These are phyloP conservation scores for Drosophila pectinifera DNA, from an alignment of 1,140 invertebrate species.

Conservation along the genomic window DNA sequence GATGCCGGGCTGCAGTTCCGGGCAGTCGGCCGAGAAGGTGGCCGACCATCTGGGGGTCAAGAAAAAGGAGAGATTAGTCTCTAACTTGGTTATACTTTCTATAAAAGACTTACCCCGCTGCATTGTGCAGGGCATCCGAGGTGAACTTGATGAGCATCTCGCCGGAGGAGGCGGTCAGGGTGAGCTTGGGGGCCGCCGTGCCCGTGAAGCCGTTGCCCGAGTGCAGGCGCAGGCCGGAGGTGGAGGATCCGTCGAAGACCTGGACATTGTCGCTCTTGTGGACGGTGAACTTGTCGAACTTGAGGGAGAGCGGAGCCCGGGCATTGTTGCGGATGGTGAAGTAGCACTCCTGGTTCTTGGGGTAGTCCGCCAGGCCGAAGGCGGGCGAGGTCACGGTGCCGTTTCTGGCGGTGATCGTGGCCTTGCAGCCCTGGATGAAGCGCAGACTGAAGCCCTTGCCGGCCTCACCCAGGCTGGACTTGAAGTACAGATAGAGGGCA, in stretches of 20 bases:
- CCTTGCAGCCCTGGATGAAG: slow-evolving; percentile 94
- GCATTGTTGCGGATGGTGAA: slow-evolving; percentile 94
- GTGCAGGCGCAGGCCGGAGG: slow-evolving; percentile 93
- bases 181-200: slow-evolving; percentile 90
- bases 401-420: slow-evolving; percentile 91
- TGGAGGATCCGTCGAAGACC: slow-evolving; percentile 95
- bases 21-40: slow-evolving; percentile 97
- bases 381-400: slow-evolving; percentile 95
- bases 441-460: slow-evolving; percentile 96
- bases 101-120: slow-evolving; percentile 84
- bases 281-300: slow-evolving; percentile 94
- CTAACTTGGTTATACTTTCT: neutral
- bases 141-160: slow-evolving; percentile 95
- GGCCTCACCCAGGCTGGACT: slow-evolving; percentile 94
- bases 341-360: slow-evolving; percentile 96
- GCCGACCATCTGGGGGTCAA: slow-evolving; percentile 91
- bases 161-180: slow-evolving; percentile 95
- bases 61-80: neutral
- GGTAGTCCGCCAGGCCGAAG: slow-evolving; percentile 93
- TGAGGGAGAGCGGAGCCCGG: slow-evolving; percentile 93
- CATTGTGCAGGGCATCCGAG: slow-evolving; percentile 94
- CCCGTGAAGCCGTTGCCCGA: slow-evolving; percentile 95
- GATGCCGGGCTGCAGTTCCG: slow-evolving; percentile 91
- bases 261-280: slow-evolving; percentile 94
- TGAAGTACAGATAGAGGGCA: slow-evolving; percentile 95